Conservation (phyloP, 2,113 vertebrate genomes). For the Barnardius zonarius region DNA sequence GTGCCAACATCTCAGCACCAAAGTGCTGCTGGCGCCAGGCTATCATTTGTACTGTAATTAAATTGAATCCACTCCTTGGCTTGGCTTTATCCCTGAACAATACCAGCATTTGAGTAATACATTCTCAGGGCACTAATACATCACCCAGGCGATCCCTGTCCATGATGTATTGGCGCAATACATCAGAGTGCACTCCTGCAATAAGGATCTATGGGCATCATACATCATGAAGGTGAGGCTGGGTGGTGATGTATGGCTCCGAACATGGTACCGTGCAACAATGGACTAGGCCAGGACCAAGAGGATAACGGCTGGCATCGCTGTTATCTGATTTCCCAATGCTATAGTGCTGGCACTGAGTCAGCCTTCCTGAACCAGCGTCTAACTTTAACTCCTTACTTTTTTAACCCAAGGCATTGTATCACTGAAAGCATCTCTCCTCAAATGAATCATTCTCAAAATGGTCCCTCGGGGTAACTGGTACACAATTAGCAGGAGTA, state of each 20-base stretch:
- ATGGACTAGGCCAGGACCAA: slow-evolving; percentile 37
- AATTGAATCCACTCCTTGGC: slow-evolving; percentile 77
- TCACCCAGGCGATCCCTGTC: slow-evolving; percentile 67
- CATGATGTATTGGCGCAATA: slow-evolving; percentile 69
- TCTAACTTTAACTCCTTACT: slow-evolving; percentile 13
- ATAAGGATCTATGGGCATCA: slow-evolving; percentile 72
- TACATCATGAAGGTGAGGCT: slow-evolving; percentile 72
- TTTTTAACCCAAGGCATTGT: background rate
- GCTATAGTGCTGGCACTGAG: background rate
- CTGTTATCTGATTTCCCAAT: background rate
- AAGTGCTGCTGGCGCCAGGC: background rate
- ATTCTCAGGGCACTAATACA: slow-evolving; percentile 75
- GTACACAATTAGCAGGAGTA: slow-evolving; percentile 1
- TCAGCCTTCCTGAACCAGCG: background rate
- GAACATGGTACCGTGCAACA: slow-evolving; percentile 55
- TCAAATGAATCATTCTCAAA: background rate
- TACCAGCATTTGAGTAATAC: slow-evolving; percentile 65
- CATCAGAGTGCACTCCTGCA: slow-evolving; percentile 70
- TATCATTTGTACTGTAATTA: slow-evolving; percentile 74
- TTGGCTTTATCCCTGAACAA: slow-evolving; percentile 75
- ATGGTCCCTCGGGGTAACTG: background rate
- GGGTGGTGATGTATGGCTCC: slow-evolving; percentile 69
- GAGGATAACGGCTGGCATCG: slow-evolving; percentile 27
- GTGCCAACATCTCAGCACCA: slow-evolving; percentile 61
- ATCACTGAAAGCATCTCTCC: background rate